Evolutionary conservation across 2,797 vertebrate genomes (phyloP), one percentile per base, ranked within the genome.

Genomic region (Alcedo quadribrachys): DNA sequence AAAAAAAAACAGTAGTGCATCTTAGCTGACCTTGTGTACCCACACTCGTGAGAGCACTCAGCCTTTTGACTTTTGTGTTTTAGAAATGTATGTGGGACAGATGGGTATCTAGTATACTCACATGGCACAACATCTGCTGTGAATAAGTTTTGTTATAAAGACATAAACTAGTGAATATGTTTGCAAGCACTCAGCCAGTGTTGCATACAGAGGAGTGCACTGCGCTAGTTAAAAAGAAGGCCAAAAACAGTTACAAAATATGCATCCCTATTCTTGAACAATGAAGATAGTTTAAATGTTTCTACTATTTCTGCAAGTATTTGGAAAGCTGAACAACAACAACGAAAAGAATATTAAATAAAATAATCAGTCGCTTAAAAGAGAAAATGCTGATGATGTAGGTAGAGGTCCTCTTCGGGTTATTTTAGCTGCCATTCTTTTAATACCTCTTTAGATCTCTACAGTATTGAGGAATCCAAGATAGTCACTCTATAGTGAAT

Each of bases 51-150:
- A 62, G 67, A 91, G 45, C 55, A 60, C 63, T 81, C 86, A 54
- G 55, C 70, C 77, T 95, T 95, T 91, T 93, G 66, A 71, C 77
- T 67, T 71, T 8, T 45, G 61, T 42, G 55, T 58, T 92, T 76
- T 24, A 74, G 61, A 89, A 92, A 73, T 0, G 3, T 57, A 19
- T 0, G 0, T 69, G 76, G 85, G 70, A 71, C 89, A 93, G 79
- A 80, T 46, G 57, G 54, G n/a, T 63, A 40, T 73, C 85, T 87
- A 55, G 50, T 80, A 84, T 35, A 37, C 18, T 61, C 43, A 60
- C 11, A 4, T 68, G 87, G 18, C 33, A 32, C 40, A 84, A 57
- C 33, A 89, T 69, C 93, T 95, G 61, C 66, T 87, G 71, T 69
- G 77, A 75, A 76, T 66, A 73, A 81, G 88, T 43, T 24, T 62